Base-by-base conservation (phyloP, 2,888 invertebrate species). In the Agriopis leucophaearia region DNA sequence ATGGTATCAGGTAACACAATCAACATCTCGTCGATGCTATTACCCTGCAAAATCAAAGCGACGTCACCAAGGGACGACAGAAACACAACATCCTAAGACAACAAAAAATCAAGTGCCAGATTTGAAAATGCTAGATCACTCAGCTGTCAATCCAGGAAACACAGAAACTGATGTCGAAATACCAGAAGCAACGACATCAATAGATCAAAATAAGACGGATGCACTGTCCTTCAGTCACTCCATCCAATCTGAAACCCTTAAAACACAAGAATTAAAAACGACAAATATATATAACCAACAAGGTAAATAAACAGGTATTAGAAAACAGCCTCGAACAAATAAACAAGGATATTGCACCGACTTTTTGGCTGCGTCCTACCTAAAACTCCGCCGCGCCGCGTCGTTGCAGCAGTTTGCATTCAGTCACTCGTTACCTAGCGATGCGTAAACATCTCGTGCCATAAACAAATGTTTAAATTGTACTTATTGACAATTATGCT, bases 51-150 rank as follows among this genome's bases (percentile, higher is more conserved):
- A 16, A 55, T 54, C 10, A 13, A 52, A 52, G 15, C 38, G 13
- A 36, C 35, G n/a, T n/a, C 8, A n/a, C 1, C 13, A 51, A 16
- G 2, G 1, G 8, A 35, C 15, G 0, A 16, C 40, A 12, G 16
- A 18, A 18, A n/a, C 12, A 40, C 12, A 12, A 55, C n/a, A n/a
- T n/a, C n/a, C n/a, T n/a, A n/a, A n/a, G n/a, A n/a, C 9, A 42
- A 27, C n/a, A 27, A 13, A 55, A 13, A 55, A 44, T 8, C 42
- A 42, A 18, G 13, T 55, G 18, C 40, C 40, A 40, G 55, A 55
- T 18, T 40, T 40, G 18, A 55, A 55, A 42, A 13, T 8, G 18
- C 13, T 55, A 42, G 55, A 40, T 55, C 55, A 42, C 13, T 40
- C n/a, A 12, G 55, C 40, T 40, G 18, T 42, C 13, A 18, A 13